These are phyloP conservation scores for Noctua janthina DNA, from an alignment of 2,888 invertebrate genomes.

Conservation along the genomic window DNA sequence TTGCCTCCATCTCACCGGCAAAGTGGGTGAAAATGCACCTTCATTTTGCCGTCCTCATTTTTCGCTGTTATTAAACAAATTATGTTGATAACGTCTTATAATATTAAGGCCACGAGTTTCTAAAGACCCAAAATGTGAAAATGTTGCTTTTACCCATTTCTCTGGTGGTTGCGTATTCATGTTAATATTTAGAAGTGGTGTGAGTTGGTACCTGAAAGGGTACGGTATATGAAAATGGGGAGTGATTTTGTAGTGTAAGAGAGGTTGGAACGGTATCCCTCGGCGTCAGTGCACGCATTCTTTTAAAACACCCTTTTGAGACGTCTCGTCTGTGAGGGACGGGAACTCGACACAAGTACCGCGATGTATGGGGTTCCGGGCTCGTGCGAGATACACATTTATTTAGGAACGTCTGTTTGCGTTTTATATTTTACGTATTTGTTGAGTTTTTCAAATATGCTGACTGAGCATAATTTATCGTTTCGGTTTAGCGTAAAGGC, in stretches of 20 bases:
- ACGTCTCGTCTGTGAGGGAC: constrained; percentile 80
- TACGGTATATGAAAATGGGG: constrained; percentile 73
- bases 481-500: constrained; percentile 17
- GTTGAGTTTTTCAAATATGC: constrained; percentile 24
- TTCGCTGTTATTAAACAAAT: constrained; percentile 68
- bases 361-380: constrained; percentile 66
- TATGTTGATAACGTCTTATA: constrained; percentile 62
- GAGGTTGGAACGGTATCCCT: constrained; percentile 77
- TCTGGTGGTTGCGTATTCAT: constrained; percentile 48
- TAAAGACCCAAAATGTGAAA: constrained; percentile 58
- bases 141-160: constrained; percentile 48
- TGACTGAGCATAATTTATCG: constrained; percentile 14
- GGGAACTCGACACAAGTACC: constrained; percentile 70
- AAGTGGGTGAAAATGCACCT: constrained; percentile 77
- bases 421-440: constrained; percentile 47
- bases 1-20: constrained; percentile 76
- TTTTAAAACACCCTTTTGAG: constrained; percentile 86
- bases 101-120: constrained; percentile 55
- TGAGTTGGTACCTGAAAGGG: constrained; percentile 68
- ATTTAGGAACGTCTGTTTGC: constrained; percentile 48
- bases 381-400: constrained; percentile 61
- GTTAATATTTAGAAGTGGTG: constrained; percentile 66
- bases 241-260: constrained; percentile 77
- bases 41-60: constrained; percentile 72
- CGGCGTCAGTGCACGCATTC: constrained; percentile 79